A percentile compares a stretch with the other conserved stretches of the same genome.
phyloP scores from a whole-genome alignment of 2,797 vertebrate genomes.

The Pristis pectinata region DNA sequence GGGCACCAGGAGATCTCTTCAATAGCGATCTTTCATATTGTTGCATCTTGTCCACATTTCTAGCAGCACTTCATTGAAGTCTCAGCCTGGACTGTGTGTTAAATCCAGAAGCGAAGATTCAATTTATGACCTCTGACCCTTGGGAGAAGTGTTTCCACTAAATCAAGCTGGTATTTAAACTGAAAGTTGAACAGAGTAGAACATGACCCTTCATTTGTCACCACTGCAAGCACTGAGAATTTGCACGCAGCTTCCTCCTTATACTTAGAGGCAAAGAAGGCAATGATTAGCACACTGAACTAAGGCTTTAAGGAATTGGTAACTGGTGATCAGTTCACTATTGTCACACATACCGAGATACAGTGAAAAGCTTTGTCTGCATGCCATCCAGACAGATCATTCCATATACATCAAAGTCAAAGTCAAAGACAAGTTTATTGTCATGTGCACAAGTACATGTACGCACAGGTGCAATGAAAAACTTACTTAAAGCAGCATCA shows the following conservation, averaged over 20 bases:
- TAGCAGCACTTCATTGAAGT: not conserved
- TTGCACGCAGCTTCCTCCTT: not conserved
- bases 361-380: too few species aligned
- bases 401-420: too few species aligned
- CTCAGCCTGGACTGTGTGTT: not conserved
- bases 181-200: not conserved
- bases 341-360: too few species aligned
- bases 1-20: not conserved
- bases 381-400: too few species aligned
- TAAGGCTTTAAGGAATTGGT: not conserved
- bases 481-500: too few species aligned
- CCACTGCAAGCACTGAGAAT: not conserved
- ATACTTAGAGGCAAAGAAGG: not conserved
- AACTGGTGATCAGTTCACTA: too few species aligned
- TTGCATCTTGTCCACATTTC: not conserved
- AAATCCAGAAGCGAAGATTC: not conserved
- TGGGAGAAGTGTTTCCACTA: not conserved
- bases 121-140: not conserved
- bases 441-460: too few species aligned
- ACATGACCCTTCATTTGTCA: not conserved
- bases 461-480: too few species aligned
- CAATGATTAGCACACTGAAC: not conserved
- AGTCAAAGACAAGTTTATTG: too few species aligned
- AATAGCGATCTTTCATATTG: not conserved
- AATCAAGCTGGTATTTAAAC: conserved; percentile 6